phyloP scores from a whole-genome alignment of 1,140 invertebrate species.

The Drosophila neocordata region DNA sequence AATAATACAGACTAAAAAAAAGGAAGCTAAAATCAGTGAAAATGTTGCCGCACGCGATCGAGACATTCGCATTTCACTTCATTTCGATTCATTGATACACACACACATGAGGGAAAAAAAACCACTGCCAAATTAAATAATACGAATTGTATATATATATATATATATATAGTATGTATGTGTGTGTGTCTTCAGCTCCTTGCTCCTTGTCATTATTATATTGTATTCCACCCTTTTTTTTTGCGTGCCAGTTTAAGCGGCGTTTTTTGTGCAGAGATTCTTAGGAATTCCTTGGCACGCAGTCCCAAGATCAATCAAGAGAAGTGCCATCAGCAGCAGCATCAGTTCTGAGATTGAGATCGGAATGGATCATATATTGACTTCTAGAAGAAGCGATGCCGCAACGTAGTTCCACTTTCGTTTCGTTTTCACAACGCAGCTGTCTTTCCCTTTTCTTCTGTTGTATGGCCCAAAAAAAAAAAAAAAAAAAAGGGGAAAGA shows the following conservation, averaged over 20 bases:
- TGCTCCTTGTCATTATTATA: conserved; percentile 77
- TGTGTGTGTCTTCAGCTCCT: conserved; percentile 18
- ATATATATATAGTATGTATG: neutral
- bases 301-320: conserved; percentile 75
- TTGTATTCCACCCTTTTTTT: conserved; percentile 78
- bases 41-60: conserved; percentile 76
- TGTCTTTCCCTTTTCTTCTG: conserved; percentile 11
- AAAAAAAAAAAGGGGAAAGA: neutral
- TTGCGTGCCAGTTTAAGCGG: conserved; percentile 56
- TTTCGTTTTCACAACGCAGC: conserved; percentile 35
- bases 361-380: conserved; percentile 17
- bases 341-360: conserved; percentile 33
- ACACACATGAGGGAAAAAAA: conserved; percentile 19
- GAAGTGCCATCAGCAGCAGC: conserved; percentile 41
- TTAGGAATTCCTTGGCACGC: conserved; percentile 66
- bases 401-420: conserved; percentile 56
- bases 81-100: conserved; percentile 79
- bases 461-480: neutral
- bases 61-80: conserved; percentile 68
- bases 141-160: conserved; percentile 40
- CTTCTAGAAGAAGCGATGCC: conserved; percentile 22
- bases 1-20: conserved; percentile 26
- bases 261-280: conserved; percentile 68
- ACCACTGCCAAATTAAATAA: conserved; percentile 79
- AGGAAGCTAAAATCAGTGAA: conserved; percentile 61